phyloP scores from a whole-genome alignment of 2,888 invertebrate genomes.

The Coelopa pilipes region DNA sequence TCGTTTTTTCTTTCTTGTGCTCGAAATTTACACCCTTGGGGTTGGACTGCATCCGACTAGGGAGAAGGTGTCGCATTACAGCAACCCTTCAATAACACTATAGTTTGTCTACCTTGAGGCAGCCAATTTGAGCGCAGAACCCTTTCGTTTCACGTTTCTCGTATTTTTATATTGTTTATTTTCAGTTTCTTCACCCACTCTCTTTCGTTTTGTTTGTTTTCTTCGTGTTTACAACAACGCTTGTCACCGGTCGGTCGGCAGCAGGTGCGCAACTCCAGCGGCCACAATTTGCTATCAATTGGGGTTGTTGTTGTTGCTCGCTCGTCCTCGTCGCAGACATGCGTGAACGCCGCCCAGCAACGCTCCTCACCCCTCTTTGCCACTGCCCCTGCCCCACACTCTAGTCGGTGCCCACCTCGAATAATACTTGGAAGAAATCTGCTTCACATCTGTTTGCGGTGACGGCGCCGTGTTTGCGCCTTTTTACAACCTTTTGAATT shows the following conservation, averaged over 20 bases:
- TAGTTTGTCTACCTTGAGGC: background rate
- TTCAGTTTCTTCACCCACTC: no score
- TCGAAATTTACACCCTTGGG: no score
- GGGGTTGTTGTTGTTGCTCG: slow-evolving; percentile 10
- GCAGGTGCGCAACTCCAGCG: slow-evolving; percentile 16
- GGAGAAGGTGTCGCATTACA: no score
- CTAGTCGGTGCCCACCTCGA: background rate
- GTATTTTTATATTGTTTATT: background rate
- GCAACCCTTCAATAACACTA: no score
- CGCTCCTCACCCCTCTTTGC: background rate
- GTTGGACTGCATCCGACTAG: no score
- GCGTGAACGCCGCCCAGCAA: background rate
- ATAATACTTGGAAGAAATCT: background rate
- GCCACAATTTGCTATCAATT: slow-evolving; percentile 17
- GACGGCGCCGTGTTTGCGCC: background rate
- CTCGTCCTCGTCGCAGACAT: background rate
- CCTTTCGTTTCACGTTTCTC: background rate
- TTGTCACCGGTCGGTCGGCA: background rate
- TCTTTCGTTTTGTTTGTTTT: background rate
- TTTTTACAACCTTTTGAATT: slow-evolving; percentile 1
- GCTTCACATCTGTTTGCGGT: slow-evolving; percentile 19
- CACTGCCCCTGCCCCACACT: background rate
- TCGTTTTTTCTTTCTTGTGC: no score
- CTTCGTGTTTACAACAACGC: no score
- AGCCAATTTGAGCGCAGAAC: background rate